Evolutionary conservation across 2,888 invertebrate genomes (phyloP).

Genomic region (Drymonia ruficornis): DNA sequence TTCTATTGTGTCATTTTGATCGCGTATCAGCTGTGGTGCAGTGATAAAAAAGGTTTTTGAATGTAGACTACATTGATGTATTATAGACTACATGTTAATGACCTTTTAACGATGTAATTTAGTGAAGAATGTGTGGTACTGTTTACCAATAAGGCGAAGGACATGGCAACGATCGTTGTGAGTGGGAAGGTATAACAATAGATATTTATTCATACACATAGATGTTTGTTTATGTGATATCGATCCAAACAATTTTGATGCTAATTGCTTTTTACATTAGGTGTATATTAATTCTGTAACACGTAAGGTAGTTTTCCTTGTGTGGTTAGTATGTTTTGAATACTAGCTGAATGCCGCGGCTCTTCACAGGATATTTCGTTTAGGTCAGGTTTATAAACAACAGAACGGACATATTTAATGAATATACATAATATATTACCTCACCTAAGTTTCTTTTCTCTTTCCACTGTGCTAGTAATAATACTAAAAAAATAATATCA

Average conservation of each 20-base stretch:
- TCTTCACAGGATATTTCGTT: too few species aligned
- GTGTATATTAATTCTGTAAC: constrained; percentile 2
- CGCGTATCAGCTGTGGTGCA: constrained; percentile 6
- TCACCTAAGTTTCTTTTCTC: too few species aligned
- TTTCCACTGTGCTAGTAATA: too few species aligned
- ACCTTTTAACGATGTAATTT: constrained; percentile 37
- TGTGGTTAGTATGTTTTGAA: neutral
- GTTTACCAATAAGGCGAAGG: constrained; percentile 34
- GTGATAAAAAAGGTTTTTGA: constrained; percentile 2
- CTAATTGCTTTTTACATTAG: constrained; percentile 8
- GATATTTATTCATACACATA: constrained; percentile 15
- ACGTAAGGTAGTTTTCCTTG: neutral
- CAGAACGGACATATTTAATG: neutral
- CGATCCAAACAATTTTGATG: neutral
- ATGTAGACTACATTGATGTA: too few species aligned
- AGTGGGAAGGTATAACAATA: constrained; percentile 45
- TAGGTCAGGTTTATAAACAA: neutral
- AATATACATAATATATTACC: neutral
- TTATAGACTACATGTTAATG: constrained; percentile 30
- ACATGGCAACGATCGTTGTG: constrained; percentile 45
- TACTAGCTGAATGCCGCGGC: neutral
- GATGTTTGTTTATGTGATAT: constrained; percentile 5
- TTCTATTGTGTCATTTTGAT: neutral
- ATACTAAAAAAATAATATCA: too few species aligned
- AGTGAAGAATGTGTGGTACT: constrained; percentile 33